Conservation (phyloP, 35 echinoderm and acorn worm species). For the Eucidaris tribuloides region DNA sequence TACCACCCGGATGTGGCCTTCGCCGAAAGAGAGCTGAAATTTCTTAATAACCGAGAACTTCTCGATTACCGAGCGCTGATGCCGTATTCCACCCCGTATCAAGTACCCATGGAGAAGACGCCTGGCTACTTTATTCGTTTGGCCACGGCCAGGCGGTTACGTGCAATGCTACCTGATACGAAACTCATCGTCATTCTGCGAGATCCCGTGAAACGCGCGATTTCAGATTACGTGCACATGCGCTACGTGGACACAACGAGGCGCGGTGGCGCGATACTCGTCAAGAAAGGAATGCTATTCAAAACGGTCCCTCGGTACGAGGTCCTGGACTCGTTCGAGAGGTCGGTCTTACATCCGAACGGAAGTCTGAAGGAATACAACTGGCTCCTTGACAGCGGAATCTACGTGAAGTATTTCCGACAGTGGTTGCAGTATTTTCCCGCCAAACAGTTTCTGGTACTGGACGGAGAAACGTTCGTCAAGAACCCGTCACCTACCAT, state of each 20-base stretch:
- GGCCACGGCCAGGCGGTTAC: neutral
- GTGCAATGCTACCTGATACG: neutral
- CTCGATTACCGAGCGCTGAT: slow-evolving; percentile 11
- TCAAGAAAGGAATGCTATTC: neutral
- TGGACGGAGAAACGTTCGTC: slow-evolving; percentile 64
- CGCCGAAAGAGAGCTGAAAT: slow-evolving; percentile 38
- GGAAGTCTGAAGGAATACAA: slow-evolving; percentile 52
- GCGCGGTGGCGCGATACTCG: neutral
- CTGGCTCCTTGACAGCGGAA: slow-evolving; percentile 49
- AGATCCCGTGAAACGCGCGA: slow-evolving; percentile 54
- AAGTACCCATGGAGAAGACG: slow-evolving; percentile 57
- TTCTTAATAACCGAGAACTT: slow-evolving; percentile 4
- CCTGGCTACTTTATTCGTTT: slow-evolving; percentile 33
- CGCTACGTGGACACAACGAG: neutral
- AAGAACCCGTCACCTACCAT: slow-evolving; percentile 42
- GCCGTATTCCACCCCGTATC: slow-evolving; percentile 12
- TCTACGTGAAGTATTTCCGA: slow-evolving; percentile 65
- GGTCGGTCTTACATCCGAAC: slow-evolving; percentile 65
- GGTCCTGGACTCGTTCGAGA: slow-evolving; percentile 44
- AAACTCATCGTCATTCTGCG: slow-evolving; percentile 58
- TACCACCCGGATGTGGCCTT: slow-evolving; percentile 66
- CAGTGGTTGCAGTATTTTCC: slow-evolving; percentile 62
- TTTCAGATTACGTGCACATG: slow-evolving; percentile 68
- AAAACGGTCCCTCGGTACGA: neutral
- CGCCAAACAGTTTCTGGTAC: slow-evolving; percentile 39